Percentiles rank a stretch among this genome's conserved stretches.
These are phyloP conservation scores for Phrynosoma platyrhinos DNA, from an alignment of 2,113 vertebrate genomes.

Conservation along the genomic window DNA sequence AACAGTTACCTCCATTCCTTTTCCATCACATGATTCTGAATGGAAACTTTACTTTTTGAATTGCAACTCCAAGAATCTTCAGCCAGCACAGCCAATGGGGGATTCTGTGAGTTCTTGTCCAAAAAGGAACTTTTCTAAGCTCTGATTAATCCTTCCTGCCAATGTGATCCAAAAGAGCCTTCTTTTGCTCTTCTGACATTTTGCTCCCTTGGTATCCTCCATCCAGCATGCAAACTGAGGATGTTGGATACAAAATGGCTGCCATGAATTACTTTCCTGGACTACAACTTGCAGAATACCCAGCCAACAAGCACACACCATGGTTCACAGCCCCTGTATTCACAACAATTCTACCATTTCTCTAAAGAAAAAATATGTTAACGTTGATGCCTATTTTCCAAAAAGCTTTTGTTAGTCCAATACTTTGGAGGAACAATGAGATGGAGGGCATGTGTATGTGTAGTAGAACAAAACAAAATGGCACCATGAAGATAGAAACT, in stretches of 20 bases:
- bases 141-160: too few relatives aligned
- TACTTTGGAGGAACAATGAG: neutral
- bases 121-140: too few relatives aligned
- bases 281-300: too few relatives aligned
- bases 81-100: too few relatives aligned
- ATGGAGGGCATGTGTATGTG: too few relatives aligned
- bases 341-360: neutral
- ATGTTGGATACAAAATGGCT: neutral
- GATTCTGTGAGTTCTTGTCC: too few relatives aligned
- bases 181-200: neutral
- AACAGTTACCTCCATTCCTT: neutral
- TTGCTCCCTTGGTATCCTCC: neutral
- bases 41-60: too few relatives aligned
- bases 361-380: neutral
- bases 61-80: too few relatives aligned
- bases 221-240: neutral
- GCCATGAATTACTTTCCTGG: too few relatives aligned
- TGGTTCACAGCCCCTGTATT: too few relatives aligned
- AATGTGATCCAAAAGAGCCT: neutral
- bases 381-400: neutral
- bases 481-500: slow-evolving; percentile 55
- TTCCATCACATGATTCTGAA: neutral
- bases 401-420: slow-evolving; percentile 8
- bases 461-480: slow-evolving; percentile 52
- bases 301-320: too few relatives aligned